Percentiles rank a stretch among this genome's conserved stretches.
These are phyloP conservation scores for Physocephala rufipes DNA, from an alignment of 2,888 invertebrate genomes.

Conservation along the genomic window DNA sequence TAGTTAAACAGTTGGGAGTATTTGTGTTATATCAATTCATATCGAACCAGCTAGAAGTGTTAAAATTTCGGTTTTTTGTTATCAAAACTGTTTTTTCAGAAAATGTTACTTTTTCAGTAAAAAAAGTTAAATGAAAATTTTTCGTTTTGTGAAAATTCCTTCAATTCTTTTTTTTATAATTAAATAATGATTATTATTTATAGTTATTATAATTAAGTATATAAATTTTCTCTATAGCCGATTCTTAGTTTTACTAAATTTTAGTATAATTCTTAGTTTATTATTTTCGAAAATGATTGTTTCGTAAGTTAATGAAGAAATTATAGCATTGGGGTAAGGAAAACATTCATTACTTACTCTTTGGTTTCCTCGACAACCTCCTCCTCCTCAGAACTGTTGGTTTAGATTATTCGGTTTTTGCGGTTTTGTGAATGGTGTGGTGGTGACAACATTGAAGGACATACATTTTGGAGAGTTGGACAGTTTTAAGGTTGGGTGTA, in stretches of 20 bases:
- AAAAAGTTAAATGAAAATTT: background rate
- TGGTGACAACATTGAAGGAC: slow-evolving; percentile 20
- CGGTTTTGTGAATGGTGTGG: background rate
- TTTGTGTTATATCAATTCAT: too few relatives aligned
- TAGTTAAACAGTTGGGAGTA: too few relatives aligned
- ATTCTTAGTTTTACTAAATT: slow-evolving; percentile 3
- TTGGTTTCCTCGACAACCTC: slow-evolving; percentile 65
- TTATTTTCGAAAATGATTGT: background rate
- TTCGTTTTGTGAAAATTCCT: background rate
- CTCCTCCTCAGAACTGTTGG: slow-evolving; percentile 65
- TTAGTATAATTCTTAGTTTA: slow-evolving; percentile 30
- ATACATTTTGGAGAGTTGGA: slow-evolving; percentile 1
- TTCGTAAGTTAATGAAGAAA: slow-evolving; percentile 18
- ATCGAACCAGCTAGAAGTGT: too few relatives aligned
- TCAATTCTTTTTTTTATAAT: background rate
- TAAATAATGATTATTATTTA: background rate
- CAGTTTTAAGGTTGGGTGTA: slow-evolving; percentile 3
- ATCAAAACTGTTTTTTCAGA: too few relatives aligned
- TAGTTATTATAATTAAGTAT: background rate
- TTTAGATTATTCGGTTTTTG: slow-evolving; percentile 29
- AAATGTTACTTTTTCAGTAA: background rate
- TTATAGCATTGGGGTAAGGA: background rate
- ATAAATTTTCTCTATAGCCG: slow-evolving; percentile 14
- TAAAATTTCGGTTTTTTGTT: too few relatives aligned
- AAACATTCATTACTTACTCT: slow-evolving; percentile 60